Conservation (phyloP, 2,797 vertebrate species). For the Onychomys torridus region DNA sequence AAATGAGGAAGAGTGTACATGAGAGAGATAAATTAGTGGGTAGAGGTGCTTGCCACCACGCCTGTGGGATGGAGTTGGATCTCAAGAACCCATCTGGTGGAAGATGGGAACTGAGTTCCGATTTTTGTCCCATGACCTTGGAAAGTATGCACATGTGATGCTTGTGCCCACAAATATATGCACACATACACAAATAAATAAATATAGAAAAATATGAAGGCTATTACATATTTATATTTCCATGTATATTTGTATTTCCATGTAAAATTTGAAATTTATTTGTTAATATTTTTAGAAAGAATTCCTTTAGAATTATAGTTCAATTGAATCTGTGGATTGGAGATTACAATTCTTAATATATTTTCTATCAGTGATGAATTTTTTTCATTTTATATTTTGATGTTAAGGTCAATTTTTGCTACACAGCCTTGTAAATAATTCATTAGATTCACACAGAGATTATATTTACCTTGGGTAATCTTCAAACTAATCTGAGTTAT, state of each 20-base stretch:
- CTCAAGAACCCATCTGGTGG: background rate
- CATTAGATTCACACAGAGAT: background rate
- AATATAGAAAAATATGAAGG: background rate
- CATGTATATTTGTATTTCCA: background rate
- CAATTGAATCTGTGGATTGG: background rate
- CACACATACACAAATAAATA: background rate
- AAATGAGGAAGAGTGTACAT: background rate
- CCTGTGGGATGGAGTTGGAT: background rate
- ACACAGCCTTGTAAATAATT: background rate
- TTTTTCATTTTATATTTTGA: slow-evolving; percentile 13
- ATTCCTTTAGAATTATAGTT: background rate
- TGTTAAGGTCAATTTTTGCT: background rate
- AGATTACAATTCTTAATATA: background rate
- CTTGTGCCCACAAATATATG: background rate
- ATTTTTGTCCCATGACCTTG: background rate
- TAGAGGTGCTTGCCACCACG: background rate
- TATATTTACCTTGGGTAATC: background rate
- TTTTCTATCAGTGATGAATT: background rate
- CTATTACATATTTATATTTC: background rate
- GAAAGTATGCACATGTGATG: background rate
- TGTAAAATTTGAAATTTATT: background rate
- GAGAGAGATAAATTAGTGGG: background rate
- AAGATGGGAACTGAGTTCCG: too few relatives aligned
- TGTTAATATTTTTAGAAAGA: background rate
- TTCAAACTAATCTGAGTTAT: background rate